These are phyloP conservation scores for Xenopus tropicalis DNA, from an alignment of 2,113 vertebrate species.

Conservation along the genomic window UCB_Xtro_10.0 CM004446.2:114624501-114625000, in stretches of 20 bases:
- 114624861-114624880: not conserved
- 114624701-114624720: not conserved
- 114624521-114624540: slow-evolving; percentile 34
- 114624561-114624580: slow-evolving; percentile 40
- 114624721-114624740: too few relatives aligned
- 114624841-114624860: not conserved
- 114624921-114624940: not conserved
- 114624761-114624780: too few relatives aligned
- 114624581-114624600: slow-evolving; percentile 43
- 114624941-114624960: slow-evolving; percentile 20
- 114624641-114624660: slow-evolving; percentile 16
- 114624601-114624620: slow-evolving; percentile 38
- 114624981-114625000: not conserved
- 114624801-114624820: not conserved
- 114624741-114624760: too few relatives aligned
- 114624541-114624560: slow-evolving; percentile 33
- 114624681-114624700: not conserved
- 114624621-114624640: slow-evolving; percentile 36
- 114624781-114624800: not conserved
- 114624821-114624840: not conserved
- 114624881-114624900: not conserved
- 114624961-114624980: not conserved
- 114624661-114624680: too few relatives aligned
- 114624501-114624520: slow-evolving; percentile 13
- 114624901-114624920: slow-evolving; percentile 11